These are phyloP conservation scores for Psophia crepitans DNA, from an alignment of 2,113 vertebrate genomes.

Conservation along the genomic window DNA sequence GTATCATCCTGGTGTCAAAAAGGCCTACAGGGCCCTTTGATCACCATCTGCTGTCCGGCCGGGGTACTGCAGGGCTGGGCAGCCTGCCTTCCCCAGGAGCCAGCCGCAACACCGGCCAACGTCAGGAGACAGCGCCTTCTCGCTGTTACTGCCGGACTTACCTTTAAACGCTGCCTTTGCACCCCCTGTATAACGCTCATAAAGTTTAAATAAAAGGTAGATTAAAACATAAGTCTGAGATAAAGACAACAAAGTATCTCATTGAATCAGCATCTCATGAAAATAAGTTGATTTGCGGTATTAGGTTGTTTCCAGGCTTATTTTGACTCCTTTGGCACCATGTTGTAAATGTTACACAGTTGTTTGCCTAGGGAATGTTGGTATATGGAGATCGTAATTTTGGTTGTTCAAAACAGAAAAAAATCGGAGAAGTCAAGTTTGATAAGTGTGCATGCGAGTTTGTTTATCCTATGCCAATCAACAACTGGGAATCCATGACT, in stretches of 20 bases:
- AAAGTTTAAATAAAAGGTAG: neutral
- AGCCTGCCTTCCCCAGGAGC: neutral
- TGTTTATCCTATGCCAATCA: neutral
- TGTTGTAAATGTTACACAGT: neutral
- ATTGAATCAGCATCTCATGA: neutral
- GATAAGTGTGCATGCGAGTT: neutral
- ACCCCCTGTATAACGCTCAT: neutral
- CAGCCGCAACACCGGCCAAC: fast-evolving
- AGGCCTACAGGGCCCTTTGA: neutral
- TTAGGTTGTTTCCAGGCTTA: neutral
- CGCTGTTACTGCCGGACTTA: neutral
- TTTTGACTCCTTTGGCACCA: neutral
- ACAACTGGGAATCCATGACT: neutral
- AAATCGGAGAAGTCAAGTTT: neutral
- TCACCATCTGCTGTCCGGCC: conserved; percentile 45
- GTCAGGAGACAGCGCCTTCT: neutral
- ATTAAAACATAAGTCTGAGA: neutral
- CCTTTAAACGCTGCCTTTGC: neutral
- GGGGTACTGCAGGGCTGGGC: neutral
- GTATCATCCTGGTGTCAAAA: neutral
- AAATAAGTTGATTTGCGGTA: neutral
- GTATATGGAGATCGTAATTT: neutral
- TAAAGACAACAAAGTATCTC: neutral
- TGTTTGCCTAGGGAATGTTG: neutral
- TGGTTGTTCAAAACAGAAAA: neutral